Evolutionary conservation across 2,888 invertebrate genomes (phyloP).

Genomic region (Stenurella melanura): DNA sequence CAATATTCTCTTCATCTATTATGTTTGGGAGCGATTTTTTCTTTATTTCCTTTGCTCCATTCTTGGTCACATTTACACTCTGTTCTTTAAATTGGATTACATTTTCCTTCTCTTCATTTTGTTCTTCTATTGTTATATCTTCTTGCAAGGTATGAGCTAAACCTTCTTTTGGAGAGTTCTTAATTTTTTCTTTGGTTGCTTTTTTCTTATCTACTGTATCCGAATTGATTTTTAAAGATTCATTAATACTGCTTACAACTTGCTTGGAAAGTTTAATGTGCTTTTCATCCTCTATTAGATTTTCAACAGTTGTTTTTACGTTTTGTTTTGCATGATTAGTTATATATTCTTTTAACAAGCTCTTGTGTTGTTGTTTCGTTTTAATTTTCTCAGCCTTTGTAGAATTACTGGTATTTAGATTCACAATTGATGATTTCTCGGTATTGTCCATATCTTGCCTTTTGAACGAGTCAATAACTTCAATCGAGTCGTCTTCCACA

Average conservation of each 20-base stretch:
- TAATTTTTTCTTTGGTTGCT: background rate
- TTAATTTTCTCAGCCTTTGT: background rate
- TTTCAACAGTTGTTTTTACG: too few relatives aligned
- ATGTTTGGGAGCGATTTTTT: background rate
- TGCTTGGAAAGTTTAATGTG: too few relatives aligned
- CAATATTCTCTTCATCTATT: background rate
- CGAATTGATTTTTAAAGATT: too few relatives aligned
- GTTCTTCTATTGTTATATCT: background rate
- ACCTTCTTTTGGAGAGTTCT: background rate
- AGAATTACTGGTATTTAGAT: background rate
- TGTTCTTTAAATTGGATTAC: background rate
- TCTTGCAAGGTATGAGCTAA: background rate
- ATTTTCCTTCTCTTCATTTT: background rate
- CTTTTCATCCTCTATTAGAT: too few relatives aligned
- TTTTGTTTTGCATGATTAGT: too few relatives aligned
- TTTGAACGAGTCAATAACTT: too few relatives aligned
- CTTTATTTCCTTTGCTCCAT: background rate
- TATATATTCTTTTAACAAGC: too few relatives aligned
- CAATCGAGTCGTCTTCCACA: too few relatives aligned
- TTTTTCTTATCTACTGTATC: background rate
- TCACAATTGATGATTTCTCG: background rate
- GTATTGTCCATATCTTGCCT: background rate
- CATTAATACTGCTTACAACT: too few relatives aligned
- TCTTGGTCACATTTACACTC: too few relatives aligned
- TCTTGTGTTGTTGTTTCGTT: too few relatives aligned